phyloP scores from a whole-genome alignment of 2,888 invertebrate species.

The Baccha elongata region DNA sequence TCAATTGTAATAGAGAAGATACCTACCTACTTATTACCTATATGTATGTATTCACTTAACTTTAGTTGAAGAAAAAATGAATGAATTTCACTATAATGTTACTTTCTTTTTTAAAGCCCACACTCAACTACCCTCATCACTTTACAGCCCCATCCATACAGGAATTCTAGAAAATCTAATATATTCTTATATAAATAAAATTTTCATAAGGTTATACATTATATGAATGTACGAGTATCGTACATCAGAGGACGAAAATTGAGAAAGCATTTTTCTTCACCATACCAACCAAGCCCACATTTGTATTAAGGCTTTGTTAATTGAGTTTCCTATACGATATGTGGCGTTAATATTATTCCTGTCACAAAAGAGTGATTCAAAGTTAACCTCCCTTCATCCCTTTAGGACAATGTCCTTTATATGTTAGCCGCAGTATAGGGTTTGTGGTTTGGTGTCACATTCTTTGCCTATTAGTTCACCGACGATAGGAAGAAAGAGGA shows the following conservation, averaged over 20 bases:
- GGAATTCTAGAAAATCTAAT: slow-evolving; percentile 44
- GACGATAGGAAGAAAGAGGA: not conserved
- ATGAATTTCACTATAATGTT: slow-evolving; percentile 25
- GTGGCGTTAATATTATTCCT: slow-evolving; percentile 55
- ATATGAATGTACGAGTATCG: not conserved
- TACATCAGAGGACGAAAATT: slow-evolving; percentile 7
- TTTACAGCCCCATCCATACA: not conserved
- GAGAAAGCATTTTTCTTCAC: not conserved
- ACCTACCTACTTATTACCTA: no score
- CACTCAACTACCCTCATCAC: no score
- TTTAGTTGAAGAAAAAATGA: no score
- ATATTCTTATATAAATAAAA: slow-evolving; percentile 4
- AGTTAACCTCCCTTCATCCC: slow-evolving; percentile 3
- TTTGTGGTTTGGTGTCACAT: slow-evolving; percentile 27
- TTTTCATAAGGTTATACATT: slow-evolving; percentile 3
- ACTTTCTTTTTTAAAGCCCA: slow-evolving; percentile 20
- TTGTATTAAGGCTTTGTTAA: slow-evolving; percentile 37
- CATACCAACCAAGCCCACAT: not conserved
- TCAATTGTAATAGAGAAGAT: no score
- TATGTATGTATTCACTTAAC: no score
- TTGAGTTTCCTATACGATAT: slow-evolving; percentile 50
- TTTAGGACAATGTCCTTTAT: slow-evolving; percentile 43
- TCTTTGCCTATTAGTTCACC: slow-evolving; percentile 18
- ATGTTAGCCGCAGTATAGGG: not conserved
- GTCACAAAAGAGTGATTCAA: slow-evolving; percentile 37